Conservation (phyloP, 2,113 vertebrate species). For the Pholis gunnellus region DNA sequence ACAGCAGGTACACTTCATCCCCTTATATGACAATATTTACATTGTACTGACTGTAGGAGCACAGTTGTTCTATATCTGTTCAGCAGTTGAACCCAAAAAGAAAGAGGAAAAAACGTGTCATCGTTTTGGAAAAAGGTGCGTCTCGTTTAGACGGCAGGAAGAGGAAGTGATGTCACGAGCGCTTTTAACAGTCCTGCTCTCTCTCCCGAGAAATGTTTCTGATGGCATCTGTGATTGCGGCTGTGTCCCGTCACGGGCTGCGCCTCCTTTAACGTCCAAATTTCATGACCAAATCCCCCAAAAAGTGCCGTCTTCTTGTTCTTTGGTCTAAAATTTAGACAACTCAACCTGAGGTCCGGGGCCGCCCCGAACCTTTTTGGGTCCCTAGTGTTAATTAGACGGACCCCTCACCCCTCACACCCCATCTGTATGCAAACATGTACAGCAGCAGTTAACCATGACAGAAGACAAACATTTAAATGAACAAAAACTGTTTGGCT, state of each 20-base stretch:
- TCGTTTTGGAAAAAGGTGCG: constrained; percentile 1
- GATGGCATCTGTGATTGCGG: constrained; percentile 21
- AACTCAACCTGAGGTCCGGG: neutral
- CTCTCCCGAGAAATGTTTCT: constrained; percentile 42
- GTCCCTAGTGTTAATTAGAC: neutral
- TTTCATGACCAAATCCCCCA: neutral
- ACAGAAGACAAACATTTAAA: neutral
- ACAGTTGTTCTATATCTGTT: constrained; percentile 26
- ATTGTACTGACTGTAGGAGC: constrained; percentile 55
- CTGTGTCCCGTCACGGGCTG: constrained; percentile 47
- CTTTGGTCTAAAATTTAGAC: neutral
- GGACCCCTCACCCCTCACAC: neutral
- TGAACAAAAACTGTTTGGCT: neutral
- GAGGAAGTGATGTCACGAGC: constrained; percentile 54
- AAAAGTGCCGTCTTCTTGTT: neutral
- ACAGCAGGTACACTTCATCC: constrained; percentile 44
- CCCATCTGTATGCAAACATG: neutral
- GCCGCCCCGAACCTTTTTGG: neutral
- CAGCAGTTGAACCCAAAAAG: constrained; percentile 29
- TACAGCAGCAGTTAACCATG: neutral
- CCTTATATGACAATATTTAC: constrained; percentile 68
- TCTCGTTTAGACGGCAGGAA: constrained; percentile 33
- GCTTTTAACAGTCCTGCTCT: constrained; percentile 51
- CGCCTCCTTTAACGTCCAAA: constrained; percentile 20
- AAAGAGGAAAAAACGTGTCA: constrained; percentile 43